A percentile compares a stretch with the other conserved stretches of the same genome.
These are phyloP conservation scores for Spongilla lacustris DNA, from an alignment of 37 sponge, comb jelly and placozoan genomes.

Conservation along the genomic window DNA sequence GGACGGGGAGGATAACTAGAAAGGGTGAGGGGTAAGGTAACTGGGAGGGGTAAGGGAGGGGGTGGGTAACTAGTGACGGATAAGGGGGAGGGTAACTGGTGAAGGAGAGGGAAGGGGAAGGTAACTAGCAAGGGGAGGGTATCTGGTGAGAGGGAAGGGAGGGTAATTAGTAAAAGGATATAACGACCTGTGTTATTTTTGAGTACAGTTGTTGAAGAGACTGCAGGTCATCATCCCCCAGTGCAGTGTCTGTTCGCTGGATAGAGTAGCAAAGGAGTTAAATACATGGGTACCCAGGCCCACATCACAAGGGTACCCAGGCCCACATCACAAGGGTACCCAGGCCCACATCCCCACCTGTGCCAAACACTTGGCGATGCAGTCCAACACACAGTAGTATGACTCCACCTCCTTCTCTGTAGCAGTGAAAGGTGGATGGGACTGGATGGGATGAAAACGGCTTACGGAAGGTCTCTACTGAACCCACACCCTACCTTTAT, in stretches of 20 bases:
- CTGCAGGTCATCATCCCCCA: constrained; percentile 56
- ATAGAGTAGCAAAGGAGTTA: too few species aligned
- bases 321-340: too few species aligned
- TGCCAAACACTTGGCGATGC: constrained; percentile 42
- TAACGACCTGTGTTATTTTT: constrained; percentile 52
- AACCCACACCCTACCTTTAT: constrained; percentile 23
- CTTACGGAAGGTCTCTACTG: too few species aligned
- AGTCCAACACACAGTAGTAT: constrained; percentile 50
- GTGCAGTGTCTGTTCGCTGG: constrained; percentile 13
- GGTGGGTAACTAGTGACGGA: too few species aligned
- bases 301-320: too few species aligned
- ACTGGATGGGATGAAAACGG: constrained; percentile 10
- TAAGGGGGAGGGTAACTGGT: too few species aligned
- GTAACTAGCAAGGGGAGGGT: too few species aligned
- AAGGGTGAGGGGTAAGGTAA: too few species aligned
- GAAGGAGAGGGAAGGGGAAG: too few species aligned
- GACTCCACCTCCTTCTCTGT: constrained; percentile 37
- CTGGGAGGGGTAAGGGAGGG: background rate
- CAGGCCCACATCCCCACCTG: constrained; percentile 51
- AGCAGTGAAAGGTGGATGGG: constrained; percentile 55
- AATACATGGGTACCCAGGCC: too few species aligned
- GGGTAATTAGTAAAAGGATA: background rate
- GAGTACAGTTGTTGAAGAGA: constrained; percentile 60
- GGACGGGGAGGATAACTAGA: too few species aligned
- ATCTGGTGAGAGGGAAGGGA: background rate